These are phyloP conservation scores for Prionchulus punctatus DNA, from an alignment of 2,888 invertebrate genomes.

Conservation along the genomic window DNA sequence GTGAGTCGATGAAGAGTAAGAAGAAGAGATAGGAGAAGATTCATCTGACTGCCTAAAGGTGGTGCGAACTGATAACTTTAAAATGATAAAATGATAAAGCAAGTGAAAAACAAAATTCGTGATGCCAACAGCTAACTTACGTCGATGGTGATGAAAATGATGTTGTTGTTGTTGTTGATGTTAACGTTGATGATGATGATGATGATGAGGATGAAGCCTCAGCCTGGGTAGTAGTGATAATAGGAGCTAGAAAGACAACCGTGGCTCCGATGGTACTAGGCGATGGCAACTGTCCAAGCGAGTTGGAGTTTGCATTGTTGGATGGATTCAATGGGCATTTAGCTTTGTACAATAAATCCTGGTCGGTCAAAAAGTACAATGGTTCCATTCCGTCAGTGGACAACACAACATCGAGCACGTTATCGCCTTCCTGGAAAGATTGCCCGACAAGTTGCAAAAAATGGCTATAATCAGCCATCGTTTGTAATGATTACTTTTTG, in stretches of 20 bases:
- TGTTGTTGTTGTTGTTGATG: too few species aligned
- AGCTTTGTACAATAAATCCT: not conserved
- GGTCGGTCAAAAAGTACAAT: constrained; percentile 29
- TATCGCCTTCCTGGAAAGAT: constrained; percentile 2
- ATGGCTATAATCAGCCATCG: not conserved
- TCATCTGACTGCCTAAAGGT: too few species aligned
- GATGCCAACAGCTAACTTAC: too few species aligned
- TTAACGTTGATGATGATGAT: too few species aligned
- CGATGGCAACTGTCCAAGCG: not conserved
- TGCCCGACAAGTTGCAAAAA: not conserved
- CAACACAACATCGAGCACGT: constrained; percentile 26
- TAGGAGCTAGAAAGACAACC: not conserved
- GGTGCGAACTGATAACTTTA: too few species aligned
- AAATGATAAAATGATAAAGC: too few species aligned
- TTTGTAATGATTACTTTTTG: not conserved
- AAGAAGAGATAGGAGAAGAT: constrained; percentile 8
- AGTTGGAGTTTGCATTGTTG: too few species aligned
- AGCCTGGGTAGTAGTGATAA: too few species aligned
- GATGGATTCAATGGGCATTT: not conserved
- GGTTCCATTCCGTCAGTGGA: constrained; percentile 33
- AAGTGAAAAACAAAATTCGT: too few species aligned
- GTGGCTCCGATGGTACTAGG: not conserved
- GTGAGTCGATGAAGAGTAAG: not conserved
- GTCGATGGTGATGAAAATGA: too few species aligned
- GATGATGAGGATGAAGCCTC: too few species aligned